phyloP scores from a whole-genome alignment of 2,888 invertebrate species.

The Meteorus cinctellus region DNA sequence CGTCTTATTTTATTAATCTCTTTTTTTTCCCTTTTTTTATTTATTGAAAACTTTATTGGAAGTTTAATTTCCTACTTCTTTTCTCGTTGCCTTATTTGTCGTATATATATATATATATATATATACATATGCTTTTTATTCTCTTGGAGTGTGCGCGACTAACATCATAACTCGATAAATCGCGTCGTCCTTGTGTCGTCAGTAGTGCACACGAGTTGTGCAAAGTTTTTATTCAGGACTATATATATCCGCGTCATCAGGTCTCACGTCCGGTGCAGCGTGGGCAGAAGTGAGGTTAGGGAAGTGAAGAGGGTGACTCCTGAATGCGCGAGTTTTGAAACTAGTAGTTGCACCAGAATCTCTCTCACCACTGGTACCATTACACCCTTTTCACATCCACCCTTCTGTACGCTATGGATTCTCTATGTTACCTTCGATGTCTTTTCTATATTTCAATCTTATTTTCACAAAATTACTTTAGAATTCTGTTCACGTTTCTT shows the following conservation, averaged over 20 bases:
- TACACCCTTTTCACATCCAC: not conserved
- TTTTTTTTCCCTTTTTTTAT: not conserved
- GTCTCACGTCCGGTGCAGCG: constrained; percentile 4
- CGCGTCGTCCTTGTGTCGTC: constrained; percentile 7
- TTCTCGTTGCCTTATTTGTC: not conserved
- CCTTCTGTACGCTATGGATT: no score
- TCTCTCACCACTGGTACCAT: not conserved
- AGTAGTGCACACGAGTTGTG: not conserved
- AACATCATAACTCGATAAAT: constrained; percentile 16
- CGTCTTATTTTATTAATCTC: not conserved
- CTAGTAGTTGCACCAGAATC: not conserved
- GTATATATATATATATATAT: not conserved
- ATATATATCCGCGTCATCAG: constrained; percentile 2
- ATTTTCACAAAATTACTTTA: not conserved
- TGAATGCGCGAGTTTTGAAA: not conserved
- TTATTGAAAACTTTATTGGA: not conserved
- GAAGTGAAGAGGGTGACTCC: not conserved
- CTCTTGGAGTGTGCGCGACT: not conserved
- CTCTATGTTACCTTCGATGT: no score
- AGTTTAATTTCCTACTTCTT: not conserved
- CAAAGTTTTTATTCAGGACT: not conserved
- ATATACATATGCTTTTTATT: not conserved
- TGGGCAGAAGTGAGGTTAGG: not conserved
- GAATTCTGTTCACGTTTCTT: not conserved
- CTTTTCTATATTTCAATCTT: not conserved